A percentile compares a stretch with the other conserved stretches of the same genome.
phyloP scores from a whole-genome alignment of 2,113 vertebrate genomes.

The Calonectris borealis region DNA sequence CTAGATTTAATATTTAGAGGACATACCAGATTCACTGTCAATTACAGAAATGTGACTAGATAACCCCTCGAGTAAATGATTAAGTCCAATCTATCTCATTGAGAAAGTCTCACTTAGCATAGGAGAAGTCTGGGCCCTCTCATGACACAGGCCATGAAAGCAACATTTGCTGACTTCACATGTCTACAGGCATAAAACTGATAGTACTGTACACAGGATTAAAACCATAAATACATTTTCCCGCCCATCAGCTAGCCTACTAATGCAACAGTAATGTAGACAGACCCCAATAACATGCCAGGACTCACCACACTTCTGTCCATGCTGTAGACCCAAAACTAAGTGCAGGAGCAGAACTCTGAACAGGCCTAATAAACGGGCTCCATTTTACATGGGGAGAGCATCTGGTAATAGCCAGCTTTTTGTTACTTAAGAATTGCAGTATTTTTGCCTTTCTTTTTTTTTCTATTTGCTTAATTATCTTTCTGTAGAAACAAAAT shows the following conservation, averaged over 20 bases:
- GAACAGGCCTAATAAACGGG: background rate
- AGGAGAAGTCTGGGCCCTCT: background rate
- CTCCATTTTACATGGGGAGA: background rate
- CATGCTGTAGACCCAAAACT: background rate
- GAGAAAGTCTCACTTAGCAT: background rate
- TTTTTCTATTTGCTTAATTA: background rate
- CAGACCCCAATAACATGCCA: background rate
- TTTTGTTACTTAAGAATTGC: background rate
- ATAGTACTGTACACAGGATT: background rate
- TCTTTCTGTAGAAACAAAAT: background rate
- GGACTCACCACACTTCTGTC: background rate
- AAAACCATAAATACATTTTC: background rate
- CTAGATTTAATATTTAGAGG: background rate
- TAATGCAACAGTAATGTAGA: background rate
- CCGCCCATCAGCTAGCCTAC: background rate
- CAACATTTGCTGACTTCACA: background rate
- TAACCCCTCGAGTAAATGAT: background rate
- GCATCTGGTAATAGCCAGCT: background rate
- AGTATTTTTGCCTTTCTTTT: background rate
- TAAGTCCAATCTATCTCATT: background rate
- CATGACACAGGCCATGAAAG: background rate
- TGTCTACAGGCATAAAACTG: background rate
- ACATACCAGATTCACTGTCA: background rate
- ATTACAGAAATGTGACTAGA: background rate
- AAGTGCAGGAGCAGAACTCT: background rate